Evolutionary conservation across 2,797 vertebrate species (phyloP), one percentile per base, ranked within the genome.

Genomic region (Avahi laniger): DNA sequence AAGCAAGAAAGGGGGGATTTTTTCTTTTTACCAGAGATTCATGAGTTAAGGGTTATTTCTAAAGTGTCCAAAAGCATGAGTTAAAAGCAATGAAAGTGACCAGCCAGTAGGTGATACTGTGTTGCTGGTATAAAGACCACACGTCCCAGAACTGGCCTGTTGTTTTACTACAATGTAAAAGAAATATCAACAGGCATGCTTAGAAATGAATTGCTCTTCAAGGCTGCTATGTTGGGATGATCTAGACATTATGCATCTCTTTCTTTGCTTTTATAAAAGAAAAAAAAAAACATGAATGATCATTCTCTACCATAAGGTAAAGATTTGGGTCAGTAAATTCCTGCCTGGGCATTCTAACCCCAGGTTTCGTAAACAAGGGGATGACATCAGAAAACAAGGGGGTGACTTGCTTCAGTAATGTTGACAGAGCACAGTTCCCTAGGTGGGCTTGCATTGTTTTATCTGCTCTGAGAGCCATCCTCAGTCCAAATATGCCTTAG

Each of bases 331-430:
- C 73, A 87, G 6, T n/a, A 57, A 73, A 35, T n/a, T 33, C 46
- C 15, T 50, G 3, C 13, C 12, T 92, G 52, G 24, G 4, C 7
- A 10, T 17, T 84, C 41, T 26, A 61, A 22, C 7, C 33, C 3
- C 6, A 41, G 26, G 3, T 87, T 65, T 38, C 11, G 54, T n/a
- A 33, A 52, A 48, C 48, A 48, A 48, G 48, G 48, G 48, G 14
- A 50, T 50, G 48, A 50, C 43, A 84, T 81, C 57, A 70, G 65
- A 72, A 46, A 94, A 13, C 17, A 33, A 43, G 33, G 4, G 2
- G 1, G 11, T 9, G 20, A 15, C 10, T 5, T 7, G 0, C 13
- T 78, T 50, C 28, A 33, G 17, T 13, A 22, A 2, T 0, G 8
- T 1, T 7, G 5, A 10, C 17, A 20, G 28, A 18, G 7, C 1